phyloP scores from a whole-genome alignment of 1,140 invertebrate species.

The Drosophila bocqueti region DNA sequence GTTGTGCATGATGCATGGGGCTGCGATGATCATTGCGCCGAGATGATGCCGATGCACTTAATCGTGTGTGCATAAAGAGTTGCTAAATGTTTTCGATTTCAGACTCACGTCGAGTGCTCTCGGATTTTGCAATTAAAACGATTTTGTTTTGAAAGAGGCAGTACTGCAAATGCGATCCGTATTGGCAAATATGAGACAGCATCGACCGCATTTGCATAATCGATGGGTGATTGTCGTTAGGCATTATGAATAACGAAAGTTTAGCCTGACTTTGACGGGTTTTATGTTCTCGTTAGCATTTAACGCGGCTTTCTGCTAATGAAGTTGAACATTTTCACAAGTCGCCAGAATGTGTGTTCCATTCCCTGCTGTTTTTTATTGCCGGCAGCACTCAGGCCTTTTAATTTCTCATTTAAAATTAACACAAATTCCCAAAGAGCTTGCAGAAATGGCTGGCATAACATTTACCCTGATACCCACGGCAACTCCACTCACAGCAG shows the following conservation, averaged over 20 bases:
- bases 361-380: conserved; percentile 13
- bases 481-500: conserved; percentile 14
- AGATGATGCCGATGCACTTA: conserved; percentile 15
- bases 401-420: conserved; percentile 50
- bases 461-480: conserved; percentile 45
- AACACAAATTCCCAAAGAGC: conserved; percentile 39
- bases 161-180: conserved; percentile 6
- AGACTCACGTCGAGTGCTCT: conserved; percentile 39
- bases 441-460: conserved; percentile 19
- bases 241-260: conserved; percentile 42
- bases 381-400: conserved; percentile 18
- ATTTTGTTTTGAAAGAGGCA: conserved; percentile 34
- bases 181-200: conserved; percentile 36
- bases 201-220: conserved; percentile 44
- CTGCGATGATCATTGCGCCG: conserved; percentile 35
- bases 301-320: conserved; percentile 12
- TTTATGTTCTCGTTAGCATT: conserved; percentile 43
- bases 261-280: conserved; percentile 14
- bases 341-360: conserved; percentile 23
- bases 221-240: conserved; percentile 34
- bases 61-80: conserved; percentile 34
- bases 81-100: conserved; percentile 48
- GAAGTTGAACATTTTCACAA: conserved; percentile 10
- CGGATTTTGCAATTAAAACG: conserved; percentile 59
- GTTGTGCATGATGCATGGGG: conserved; percentile 64